phyloP scores from a whole-genome alignment of 2,888 invertebrate species.

The Tenthredo notha region DNA sequence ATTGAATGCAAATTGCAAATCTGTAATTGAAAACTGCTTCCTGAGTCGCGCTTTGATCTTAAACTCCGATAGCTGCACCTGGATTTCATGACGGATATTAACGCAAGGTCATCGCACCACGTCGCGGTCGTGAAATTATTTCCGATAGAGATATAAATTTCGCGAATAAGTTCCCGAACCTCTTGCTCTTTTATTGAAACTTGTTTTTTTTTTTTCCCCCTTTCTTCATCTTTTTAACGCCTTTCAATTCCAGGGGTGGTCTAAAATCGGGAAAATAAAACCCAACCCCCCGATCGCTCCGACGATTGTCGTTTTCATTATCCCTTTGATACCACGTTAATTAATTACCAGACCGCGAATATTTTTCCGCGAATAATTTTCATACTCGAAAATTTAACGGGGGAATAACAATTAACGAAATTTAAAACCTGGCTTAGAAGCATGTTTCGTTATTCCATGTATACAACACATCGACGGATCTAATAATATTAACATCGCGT shows the following conservation, averaged over 20 bases:
- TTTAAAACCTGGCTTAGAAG: neutral
- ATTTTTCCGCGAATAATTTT: neutral
- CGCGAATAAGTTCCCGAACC: neutral
- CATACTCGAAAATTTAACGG: neutral
- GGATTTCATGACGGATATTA: constrained; percentile 21
- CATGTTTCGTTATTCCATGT: neutral
- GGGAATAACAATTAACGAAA: neutral
- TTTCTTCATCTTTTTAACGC: neutral
- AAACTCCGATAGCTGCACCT: constrained; percentile 37
- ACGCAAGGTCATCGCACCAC: constrained; percentile 46
- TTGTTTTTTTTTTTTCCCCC: neutral
- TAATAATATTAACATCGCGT: neutral
- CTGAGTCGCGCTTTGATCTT: constrained; percentile 42
- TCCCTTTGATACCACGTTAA: neutral
- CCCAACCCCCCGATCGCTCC: neutral
- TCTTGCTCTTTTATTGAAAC: neutral
- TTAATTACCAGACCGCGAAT: neutral
- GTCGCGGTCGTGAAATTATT: neutral
- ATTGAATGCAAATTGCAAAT: constrained; percentile 51
- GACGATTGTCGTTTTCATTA: neutral
- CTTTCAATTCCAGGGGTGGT: neutral
- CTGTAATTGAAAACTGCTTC: constrained; percentile 49
- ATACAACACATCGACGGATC: neutral
- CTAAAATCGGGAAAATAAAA: neutral
- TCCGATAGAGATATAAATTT: neutral